Evolutionary conservation across 2,888 invertebrate genomes (phyloP).

Genomic region (Melinaea marsaeus): DNA sequence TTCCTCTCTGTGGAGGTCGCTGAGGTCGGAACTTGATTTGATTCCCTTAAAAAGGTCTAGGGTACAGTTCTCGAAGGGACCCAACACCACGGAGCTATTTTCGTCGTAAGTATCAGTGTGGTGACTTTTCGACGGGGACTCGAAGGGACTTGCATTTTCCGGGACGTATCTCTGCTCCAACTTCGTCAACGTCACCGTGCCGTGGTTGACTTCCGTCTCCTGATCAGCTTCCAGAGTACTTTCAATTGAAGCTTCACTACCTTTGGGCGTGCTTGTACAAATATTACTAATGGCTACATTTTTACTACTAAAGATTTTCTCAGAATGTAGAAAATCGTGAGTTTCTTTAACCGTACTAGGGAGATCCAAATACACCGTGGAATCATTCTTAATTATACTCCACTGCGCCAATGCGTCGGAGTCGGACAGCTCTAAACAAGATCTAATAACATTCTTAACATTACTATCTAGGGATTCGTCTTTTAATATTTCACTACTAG

Average conservation of each 20-base stretch:
- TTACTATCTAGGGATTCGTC: conserved; percentile 40
- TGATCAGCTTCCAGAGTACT: conserved; percentile 45
- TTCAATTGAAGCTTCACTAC: conserved; percentile 52
- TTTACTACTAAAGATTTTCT: conserved; percentile 47
- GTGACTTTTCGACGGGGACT: conserved; percentile 68
- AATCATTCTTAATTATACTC: conserved; percentile 51
- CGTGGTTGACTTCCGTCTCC: conserved; percentile 40
- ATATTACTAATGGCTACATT: conserved; percentile 38
- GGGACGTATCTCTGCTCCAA: conserved; percentile 55
- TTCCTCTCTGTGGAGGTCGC: conserved; percentile 68
- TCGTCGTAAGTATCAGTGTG: conserved; percentile 70
- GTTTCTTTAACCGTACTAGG: conserved; percentile 57
- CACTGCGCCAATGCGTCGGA: conserved; percentile 30
- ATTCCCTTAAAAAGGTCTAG: conserved; percentile 71
- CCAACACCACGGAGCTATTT: conserved; percentile 76
- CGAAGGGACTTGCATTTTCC: conserved; percentile 62
- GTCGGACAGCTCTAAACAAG: conserved; percentile 40
- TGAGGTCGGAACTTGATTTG: conserved; percentile 62
- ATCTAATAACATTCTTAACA: conserved; percentile 41
- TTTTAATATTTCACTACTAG: conserved; percentile 47
- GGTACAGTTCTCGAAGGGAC: conserved; percentile 77
- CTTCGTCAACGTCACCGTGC: conserved; percentile 45
- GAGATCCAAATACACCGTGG: conserved; percentile 67
- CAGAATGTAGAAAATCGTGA: conserved; percentile 54
- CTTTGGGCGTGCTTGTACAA: conserved; percentile 60